Evolutionary conservation across 2,888 invertebrate genomes (phyloP).

Genomic region (Coenonympha arcania): DNA sequence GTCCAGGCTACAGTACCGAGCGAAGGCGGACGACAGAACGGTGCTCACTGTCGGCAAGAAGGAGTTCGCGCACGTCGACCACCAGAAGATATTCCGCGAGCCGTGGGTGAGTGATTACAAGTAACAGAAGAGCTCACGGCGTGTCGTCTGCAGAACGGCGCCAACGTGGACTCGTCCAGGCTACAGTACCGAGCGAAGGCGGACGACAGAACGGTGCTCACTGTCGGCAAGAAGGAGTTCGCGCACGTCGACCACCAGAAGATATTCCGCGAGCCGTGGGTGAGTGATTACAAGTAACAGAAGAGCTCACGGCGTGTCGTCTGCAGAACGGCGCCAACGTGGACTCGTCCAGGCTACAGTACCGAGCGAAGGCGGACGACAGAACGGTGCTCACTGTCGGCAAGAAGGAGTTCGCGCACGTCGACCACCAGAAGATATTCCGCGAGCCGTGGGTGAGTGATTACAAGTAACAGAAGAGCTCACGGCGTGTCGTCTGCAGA

Average conservation of each 20-base stretch:
- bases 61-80: slow-evolving; percentile 88
- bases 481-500: slow-evolving; percentile 76
- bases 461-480: slow-evolving; percentile 85
- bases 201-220: no score
- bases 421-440: not conserved
- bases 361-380: slow-evolving; percentile 76
- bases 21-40: slow-evolving; percentile 76
- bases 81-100: slow-evolving; percentile 86
- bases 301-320: no score
- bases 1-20: slow-evolving; percentile 79
- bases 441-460: not conserved
- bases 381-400: slow-evolving; percentile 85
- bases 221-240: not conserved
- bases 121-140: not conserved
- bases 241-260: not conserved
- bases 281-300: no score
- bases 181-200: slow-evolving; percentile 79
- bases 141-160: no score
- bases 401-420: not conserved
- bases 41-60: slow-evolving; percentile 92
- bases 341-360: slow-evolving; percentile 80
- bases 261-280: not conserved
- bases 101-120: slow-evolving; percentile 79
- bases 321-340: slow-evolving; percentile 73
- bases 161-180: slow-evolving; percentile 77